phyloP scores from a whole-genome alignment of 2,888 invertebrate species.

The Schizotus pectinicornis region DNA sequence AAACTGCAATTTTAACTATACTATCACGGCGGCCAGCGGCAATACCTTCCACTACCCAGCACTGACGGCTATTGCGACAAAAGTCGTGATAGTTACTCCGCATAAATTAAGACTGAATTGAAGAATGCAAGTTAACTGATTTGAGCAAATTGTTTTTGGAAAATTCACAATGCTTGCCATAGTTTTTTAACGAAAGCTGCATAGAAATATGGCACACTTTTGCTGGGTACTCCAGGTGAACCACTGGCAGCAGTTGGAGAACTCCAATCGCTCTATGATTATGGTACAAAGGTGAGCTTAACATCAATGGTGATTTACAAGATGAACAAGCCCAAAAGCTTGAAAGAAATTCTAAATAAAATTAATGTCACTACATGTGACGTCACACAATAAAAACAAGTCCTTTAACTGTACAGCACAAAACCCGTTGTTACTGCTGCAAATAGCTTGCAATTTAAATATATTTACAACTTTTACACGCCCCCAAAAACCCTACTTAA shows the following conservation, averaged over 20 bases:
- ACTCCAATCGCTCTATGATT: background rate
- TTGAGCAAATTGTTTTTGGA: too few species aligned
- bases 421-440: constrained; percentile 40
- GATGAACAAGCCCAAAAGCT: constrained; percentile 30
- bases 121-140: too few species aligned
- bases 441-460: constrained; percentile 23
- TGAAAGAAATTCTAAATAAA: constrained; percentile 33
- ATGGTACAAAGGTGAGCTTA: constrained; percentile 38
- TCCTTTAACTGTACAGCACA: constrained; percentile 21
- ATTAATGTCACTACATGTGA: constrained; percentile 31
- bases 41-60: background rate
- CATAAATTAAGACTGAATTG: too few species aligned
- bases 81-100: too few species aligned
- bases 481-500: constrained; percentile 6
- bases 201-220: too few species aligned
- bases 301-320: constrained; percentile 33
- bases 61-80: too few species aligned
- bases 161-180: too few species aligned
- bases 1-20: background rate
- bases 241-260: too few species aligned
- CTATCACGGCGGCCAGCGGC: background rate
- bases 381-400: constrained; percentile 31
- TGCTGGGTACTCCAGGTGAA: too few species aligned
- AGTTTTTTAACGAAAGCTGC: too few species aligned
- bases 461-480: constrained; percentile 8